Evolutionary conservation across 2,113 vertebrate genomes (phyloP), one percentile per base, ranked within the genome.

Genomic region (Tragelaphus buxtoni): DNA sequence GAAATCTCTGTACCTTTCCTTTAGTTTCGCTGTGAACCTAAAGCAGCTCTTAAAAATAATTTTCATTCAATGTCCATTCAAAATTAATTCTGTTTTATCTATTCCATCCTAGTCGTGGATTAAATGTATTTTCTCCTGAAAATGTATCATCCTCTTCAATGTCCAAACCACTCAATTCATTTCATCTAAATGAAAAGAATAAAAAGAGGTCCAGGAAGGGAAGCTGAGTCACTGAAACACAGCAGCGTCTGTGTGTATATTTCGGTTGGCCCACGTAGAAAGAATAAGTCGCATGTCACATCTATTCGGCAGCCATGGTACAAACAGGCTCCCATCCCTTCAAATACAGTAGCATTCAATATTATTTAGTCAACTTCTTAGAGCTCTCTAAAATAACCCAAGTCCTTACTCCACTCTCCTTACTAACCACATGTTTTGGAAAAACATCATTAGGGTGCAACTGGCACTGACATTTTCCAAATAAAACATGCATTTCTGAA

Each of bases 401-500:
- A 32, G 79, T 81, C 88, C 90, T 63, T 80, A 13, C 32, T 61
- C 69, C 45, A 22, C 72, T 90, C 14, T n/a, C 56, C 63, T 94
- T 81, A 51, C 88, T 42, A 86, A 96, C 89, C 93, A 93, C 96
- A 94, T 72, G 47, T 87, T 96, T 94, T 92, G 69, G 85, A 88
- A 95, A 96, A 96, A 96, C 13, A 89, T 35, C 94, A 89, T 72
- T 76, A 84, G 88, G 60, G 85, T 93, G 49, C 77, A 93, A 92
- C 47, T 94, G 85, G 77, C 74, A 55, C 39, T 69, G 55, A 95
- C 58, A 96, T 93, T 97, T 98, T 97, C 97, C 98, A 97, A 97
- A 98, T 91, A 87, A 97, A 98, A 96, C 93, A 95, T 61, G 95
- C 87, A 60, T 91, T 94, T 96, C 94, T 93, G 95, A 96, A 95